Conservation (phyloP, 2,113 vertebrate species). For the Rhea americana region DNA sequence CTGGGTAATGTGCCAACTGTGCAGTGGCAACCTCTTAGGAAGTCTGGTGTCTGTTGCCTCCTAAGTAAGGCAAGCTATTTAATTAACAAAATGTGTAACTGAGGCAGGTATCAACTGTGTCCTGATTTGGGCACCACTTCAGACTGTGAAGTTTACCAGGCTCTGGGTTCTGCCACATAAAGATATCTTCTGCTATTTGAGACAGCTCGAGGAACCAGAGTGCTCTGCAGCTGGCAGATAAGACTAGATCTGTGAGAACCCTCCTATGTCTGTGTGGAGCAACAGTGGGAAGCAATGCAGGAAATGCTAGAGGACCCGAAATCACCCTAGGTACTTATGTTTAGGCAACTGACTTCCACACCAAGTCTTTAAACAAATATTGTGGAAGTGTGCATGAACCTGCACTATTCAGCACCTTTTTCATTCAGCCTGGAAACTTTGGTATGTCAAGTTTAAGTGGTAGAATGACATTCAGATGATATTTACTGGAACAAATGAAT, state of each 20-base stretch:
- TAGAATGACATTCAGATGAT: background rate
- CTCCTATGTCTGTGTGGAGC: background rate
- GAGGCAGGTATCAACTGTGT: background rate
- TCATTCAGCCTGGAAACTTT: background rate
- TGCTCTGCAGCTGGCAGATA: background rate
- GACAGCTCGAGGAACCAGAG: background rate
- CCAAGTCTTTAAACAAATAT: background rate
- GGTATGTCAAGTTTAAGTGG: background rate
- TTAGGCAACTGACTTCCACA: background rate
- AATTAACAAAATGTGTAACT: background rate
- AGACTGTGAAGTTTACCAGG: background rate
- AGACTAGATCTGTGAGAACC: rapidly evolving
- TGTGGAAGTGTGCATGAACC: background rate
- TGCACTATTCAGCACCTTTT: background rate
- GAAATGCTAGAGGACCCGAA: background rate
- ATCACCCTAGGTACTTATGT: background rate
- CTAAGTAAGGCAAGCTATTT: background rate
- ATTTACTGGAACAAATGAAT: background rate
- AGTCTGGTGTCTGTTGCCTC: background rate
- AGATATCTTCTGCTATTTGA: background rate
- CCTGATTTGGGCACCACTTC: background rate
- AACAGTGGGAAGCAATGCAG: background rate
- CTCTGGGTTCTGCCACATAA: background rate
- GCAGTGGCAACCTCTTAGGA: background rate
- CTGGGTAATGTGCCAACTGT: background rate